These are phyloP conservation scores for Psilopsiagon aymara DNA, from an alignment of 2,113 vertebrate species.

Conservation along the genomic window DNA sequence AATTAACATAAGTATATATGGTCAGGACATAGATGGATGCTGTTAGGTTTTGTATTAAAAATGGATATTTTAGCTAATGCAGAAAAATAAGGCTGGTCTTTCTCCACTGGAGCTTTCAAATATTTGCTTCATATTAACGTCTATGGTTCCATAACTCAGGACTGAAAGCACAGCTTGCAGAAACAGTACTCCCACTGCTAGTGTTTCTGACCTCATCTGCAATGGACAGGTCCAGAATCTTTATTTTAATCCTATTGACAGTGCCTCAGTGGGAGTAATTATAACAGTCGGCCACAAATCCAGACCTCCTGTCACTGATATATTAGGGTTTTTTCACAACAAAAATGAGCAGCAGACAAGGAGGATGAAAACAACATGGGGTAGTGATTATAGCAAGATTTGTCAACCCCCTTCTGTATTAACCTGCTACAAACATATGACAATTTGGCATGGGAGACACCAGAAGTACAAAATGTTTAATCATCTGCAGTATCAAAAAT, in stretches of 20 bases:
- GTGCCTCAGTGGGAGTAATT: conserved; percentile 82
- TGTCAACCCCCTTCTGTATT: conserved; percentile 40
- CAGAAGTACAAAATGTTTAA: background rate
- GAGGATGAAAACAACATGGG: conserved; percentile 72
- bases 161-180: conserved; percentile 72
- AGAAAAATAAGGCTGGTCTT: conserved; percentile 35
- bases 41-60: conserved; percentile 72
- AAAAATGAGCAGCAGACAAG: conserved; percentile 74
- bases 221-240: conserved; percentile 74
- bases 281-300: conserved; percentile 76
- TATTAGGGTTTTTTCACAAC: conserved; percentile 67
- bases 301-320: conserved; percentile 78
- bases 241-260: conserved; percentile 82
- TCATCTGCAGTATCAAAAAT: background rate
- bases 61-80: conserved; percentile 58
- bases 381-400: conserved; percentile 66
- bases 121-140: conserved; percentile 73
- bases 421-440: conserved; percentile 49
- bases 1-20: conserved; percentile 52
- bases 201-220: conserved; percentile 78
- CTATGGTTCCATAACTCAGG: conserved; percentile 60
- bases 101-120: conserved; percentile 73
- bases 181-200: conserved; percentile 74
- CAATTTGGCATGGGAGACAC: conserved; percentile 14
- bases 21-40: conserved; percentile 56